Evolutionary conservation across 1,140 invertebrate species (phyloP), one percentile per base, ranked within the genome.

Genomic region (Grapholita molesta): DNA sequence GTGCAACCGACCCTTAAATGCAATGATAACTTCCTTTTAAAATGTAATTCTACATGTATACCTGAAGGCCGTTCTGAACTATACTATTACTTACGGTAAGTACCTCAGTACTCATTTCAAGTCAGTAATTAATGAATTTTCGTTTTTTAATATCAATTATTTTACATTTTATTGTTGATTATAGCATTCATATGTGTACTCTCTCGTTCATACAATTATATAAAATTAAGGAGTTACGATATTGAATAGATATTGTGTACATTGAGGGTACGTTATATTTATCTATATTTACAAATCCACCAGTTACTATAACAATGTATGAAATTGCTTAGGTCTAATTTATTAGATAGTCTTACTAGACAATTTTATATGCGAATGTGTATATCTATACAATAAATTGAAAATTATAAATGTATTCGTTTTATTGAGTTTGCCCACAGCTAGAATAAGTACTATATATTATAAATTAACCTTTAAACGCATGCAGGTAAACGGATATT

Each of bases 291-390:
- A 70, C 35, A 68, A 70, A 72, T 75, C 73, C 75, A 77, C 75
- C 75, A 67, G 65, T 30, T 70, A 55, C 30, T 30, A 42, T 30
- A 42, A 67, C 15, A 42, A 69, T 72, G 53, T 71, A 72, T 76
- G 70, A 79, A 82, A 77, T 82, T 82, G 79, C 79, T 84, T 86
- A 85, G 78, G 70, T 86, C 74, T 88, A 86, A 85, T 84, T 84
- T 64, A 70, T 84, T 85, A 86, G 78, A 86, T 88, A 87, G 82
- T 80, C 77, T 84, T 81, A 85, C 77, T 88, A 86, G 86, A 87
- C 80, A 88, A 87, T 85, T 88, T 90, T 88, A 84, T 88, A 88
- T 84, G 77, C 80, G 75, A 86, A 81, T 84, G 70, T 86, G 83
- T 88, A 88, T 86, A 81, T 86, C 76, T 88, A 82, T 74, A 88